phyloP scores from a whole-genome alignment of 1,140 invertebrate genomes.

The Aphaenogaster floridana region DNA sequence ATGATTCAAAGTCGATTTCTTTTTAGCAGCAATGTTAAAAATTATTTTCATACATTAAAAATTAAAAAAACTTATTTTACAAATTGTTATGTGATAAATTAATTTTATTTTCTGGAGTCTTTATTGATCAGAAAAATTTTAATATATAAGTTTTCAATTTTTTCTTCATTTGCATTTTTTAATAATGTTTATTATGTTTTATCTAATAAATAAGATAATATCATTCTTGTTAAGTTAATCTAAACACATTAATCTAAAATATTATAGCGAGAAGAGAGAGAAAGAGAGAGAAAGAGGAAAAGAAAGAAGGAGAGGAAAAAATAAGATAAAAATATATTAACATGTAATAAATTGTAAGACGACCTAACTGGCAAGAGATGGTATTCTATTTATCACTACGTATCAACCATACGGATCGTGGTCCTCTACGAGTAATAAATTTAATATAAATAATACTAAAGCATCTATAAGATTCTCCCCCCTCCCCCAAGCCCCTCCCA shows the following conservation, averaged over 20 bases:
- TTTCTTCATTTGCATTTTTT: background rate
- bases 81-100: background rate
- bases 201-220: background rate
- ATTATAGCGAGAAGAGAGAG: background rate
- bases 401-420: no score
- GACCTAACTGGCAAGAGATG: no score
- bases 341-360: no score
- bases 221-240: background rate
- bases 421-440: no score
- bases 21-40: background rate
- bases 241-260: background rate
- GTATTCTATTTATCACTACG: no score
- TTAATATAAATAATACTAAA: no score
- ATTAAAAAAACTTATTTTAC: background rate
- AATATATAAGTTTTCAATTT: background rate
- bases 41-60: background rate
- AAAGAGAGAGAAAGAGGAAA: background rate
- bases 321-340: slow-evolving; percentile 8
- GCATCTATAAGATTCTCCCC: no score
- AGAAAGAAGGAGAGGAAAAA: background rate
- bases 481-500: no score
- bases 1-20: background rate
- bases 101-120: background rate
- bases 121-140: background rate
- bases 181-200: background rate